Conservation (phyloP, 2,888 invertebrate species). For the Agrochola macilenta region DNA sequence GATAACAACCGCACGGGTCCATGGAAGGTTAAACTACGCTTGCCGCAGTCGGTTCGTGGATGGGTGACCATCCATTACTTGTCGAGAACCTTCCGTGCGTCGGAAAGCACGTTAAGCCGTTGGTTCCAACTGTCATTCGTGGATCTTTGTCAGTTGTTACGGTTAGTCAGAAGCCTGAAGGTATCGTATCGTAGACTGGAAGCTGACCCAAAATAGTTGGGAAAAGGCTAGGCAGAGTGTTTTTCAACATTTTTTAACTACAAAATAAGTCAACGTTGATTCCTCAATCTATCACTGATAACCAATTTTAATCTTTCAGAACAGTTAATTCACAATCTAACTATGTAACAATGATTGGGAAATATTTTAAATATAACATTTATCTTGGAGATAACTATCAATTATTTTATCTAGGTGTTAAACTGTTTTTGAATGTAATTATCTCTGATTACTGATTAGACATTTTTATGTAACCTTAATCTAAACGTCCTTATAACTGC, state of each 20-base stretch:
- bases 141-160: not conserved
- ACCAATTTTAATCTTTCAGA: constrained; percentile 28
- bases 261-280: not conserved
- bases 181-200: not conserved
- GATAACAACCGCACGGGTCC: no score
- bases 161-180: not conserved
- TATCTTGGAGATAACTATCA: constrained; percentile 57
- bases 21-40: not conserved
- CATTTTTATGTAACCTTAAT: constrained; percentile 41
- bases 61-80: not conserved
- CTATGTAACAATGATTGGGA: constrained; percentile 34
- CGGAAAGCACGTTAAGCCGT: not conserved
- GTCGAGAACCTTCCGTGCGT: not conserved
- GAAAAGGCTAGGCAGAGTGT: not conserved
- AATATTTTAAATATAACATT: constrained; percentile 47
- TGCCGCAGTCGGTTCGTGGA: not conserved
- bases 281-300: constrained; percentile 37
- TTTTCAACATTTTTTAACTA: not conserved
- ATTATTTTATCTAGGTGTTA: constrained; percentile 56
- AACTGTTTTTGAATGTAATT: constrained; percentile 57
- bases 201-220: not conserved
- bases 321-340: constrained; percentile 56
- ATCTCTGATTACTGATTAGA: constrained; percentile 57
- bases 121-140: not conserved
- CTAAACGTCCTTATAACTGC: constrained; percentile 14